Base-by-base conservation (phyloP, 2,888 invertebrate species). In the Mylabris sibirica region DNA sequence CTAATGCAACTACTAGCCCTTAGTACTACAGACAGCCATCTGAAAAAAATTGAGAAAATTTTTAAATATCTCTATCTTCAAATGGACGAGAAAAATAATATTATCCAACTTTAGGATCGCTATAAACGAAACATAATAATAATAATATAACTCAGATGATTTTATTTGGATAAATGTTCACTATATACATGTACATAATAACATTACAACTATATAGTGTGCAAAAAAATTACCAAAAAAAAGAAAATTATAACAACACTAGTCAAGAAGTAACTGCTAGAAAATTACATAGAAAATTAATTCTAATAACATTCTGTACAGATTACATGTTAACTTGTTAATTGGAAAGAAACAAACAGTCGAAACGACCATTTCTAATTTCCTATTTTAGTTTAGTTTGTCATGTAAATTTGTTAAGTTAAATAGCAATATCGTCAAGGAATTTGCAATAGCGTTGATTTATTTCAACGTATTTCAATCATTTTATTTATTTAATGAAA, bases 111-210 rank as follows among this genome's bases (percentile, higher is more conserved):
- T 30, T 30, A 30, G 30, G 3, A 30, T 6, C 4, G n/a, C 8
- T 30, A 4, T 30, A 30, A 30, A 30, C 30, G 30, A 30, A 30
- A 30, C 30, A 6, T 30, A 30, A 30, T 30, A 30, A 30, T 66
- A 75, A 72, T 78, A 78, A 78, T 77, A 78, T 75, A 80, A 79
- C 77, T 79, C 78, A 80, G 73, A 77, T 77, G 77, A 75, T 80
- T 57, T 80, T 80, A 80, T 81, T 80, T 78, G 79, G 79, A 74
- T 79, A 79, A 79, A 77, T 77, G 76, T 75, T 78, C 68, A 77
- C 74, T 80, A 80, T 79, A 75, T 80, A 80, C 80, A 81, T 57
- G 12, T 76, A 75, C 75, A 80, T 76, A 78, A 76, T 76, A 77
- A 80, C 76, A 78, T 79, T 77, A 80, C 76, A 74, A 77, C 78